phyloP scores from a whole-genome alignment of 2,113 vertebrate species.

The Percopsis transmontana region DNA sequence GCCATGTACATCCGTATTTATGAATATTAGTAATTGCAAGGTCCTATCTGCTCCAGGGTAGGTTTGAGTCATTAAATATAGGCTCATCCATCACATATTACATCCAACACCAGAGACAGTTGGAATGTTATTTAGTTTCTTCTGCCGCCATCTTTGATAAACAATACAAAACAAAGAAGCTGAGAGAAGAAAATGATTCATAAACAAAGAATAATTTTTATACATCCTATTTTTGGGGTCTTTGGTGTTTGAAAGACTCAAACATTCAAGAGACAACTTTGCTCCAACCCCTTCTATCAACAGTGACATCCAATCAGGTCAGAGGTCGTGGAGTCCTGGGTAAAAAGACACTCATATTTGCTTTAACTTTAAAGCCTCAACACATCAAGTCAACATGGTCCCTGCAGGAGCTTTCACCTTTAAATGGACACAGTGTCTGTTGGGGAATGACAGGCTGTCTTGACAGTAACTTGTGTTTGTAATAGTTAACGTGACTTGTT shows the following conservation, averaged over 20 bases:
- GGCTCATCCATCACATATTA: no score
- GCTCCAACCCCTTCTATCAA: conserved; percentile 9
- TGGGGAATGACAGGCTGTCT: conserved; percentile 19
- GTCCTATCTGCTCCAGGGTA: no score
- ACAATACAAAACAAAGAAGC: no score
- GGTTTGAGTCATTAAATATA: no score
- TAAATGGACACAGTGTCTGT: conserved; percentile 23
- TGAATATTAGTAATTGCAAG: no score
- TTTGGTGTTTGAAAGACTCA: conserved; percentile 8
- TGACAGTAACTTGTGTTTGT: background rate
- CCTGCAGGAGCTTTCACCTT: conserved; percentile 36
- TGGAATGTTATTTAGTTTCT: no score
- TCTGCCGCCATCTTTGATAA: no score
- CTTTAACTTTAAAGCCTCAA: conserved; percentile 58
- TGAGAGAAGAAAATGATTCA: no score
- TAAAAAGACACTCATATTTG: conserved; percentile 66
- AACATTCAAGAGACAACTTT: background rate
- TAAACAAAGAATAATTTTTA: no score
- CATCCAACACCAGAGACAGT: no score
- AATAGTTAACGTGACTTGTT: conserved; percentile 2
- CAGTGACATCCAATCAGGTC: conserved; percentile 20
- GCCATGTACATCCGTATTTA: no score
- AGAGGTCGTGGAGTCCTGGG: conserved; percentile 55
- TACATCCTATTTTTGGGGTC: background rate
- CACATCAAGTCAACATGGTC: conserved; percentile 61